Conservation (phyloP, 2,113 vertebrate species). For the Festucalex cinctus region DNA sequence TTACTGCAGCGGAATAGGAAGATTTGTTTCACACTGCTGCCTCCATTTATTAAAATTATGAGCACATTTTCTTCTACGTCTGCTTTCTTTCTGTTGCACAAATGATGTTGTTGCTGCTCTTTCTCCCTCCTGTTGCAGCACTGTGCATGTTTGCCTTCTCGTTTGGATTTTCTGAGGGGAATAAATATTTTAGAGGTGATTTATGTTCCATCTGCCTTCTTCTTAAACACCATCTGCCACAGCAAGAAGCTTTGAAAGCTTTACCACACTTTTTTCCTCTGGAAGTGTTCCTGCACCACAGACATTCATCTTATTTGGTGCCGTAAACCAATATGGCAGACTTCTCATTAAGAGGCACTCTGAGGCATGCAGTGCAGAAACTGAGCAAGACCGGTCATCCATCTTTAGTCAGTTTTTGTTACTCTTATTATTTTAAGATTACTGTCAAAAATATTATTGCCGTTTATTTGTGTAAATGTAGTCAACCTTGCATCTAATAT, state of each 20-base stretch:
- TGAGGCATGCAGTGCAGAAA: conserved; percentile 3
- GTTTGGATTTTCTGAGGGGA: conserved; percentile 44
- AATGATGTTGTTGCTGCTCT: conserved; percentile 32
- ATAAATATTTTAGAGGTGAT: conserved; percentile 63
- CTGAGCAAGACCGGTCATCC: conserved; percentile 7
- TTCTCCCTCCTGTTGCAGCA: conserved; percentile 19
- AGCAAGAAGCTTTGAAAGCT: conserved; percentile 46
- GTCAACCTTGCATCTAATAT: not conserved
- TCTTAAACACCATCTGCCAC: conserved; percentile 64
- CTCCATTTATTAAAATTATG: conserved; percentile 14
- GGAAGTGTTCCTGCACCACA: conserved; percentile 30
- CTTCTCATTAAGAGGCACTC: conserved; percentile 17
- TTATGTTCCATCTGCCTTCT: conserved; percentile 63
- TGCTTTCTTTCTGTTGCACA: conserved; percentile 15
- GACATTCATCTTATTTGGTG: conserved; percentile 21
- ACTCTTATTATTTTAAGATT: not conserved
- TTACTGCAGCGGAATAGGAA: conserved; percentile 14
- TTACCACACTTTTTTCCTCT: conserved; percentile 41
- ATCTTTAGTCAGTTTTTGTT: not conserved
- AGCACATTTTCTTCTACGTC: conserved; percentile 12
- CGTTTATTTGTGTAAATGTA: not conserved
- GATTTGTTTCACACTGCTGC: conserved; percentile 12
- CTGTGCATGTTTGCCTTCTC: conserved; percentile 42
- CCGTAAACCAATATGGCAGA: conserved; percentile 31
- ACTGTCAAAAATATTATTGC: not conserved